These are phyloP conservation scores for Kuschelorhynchus macadamiae DNA, from an alignment of 2,888 invertebrate species.

Conservation along the genomic window DNA sequence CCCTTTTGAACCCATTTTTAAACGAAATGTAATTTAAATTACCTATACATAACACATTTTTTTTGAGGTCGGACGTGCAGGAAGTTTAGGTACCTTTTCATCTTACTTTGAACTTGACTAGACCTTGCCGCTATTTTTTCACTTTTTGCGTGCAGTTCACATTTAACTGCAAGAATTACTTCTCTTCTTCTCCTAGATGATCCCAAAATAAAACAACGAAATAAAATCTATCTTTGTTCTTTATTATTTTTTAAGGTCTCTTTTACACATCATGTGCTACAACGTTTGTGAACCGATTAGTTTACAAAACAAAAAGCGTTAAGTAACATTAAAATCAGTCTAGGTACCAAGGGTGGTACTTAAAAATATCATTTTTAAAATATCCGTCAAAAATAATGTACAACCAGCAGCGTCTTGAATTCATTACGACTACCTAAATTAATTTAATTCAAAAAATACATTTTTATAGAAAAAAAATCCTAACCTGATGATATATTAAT, in stretches of 20 bases:
- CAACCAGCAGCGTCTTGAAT: neutral
- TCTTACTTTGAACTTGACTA: no score
- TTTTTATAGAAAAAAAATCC: conserved; percentile 6
- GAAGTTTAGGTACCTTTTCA: no score
- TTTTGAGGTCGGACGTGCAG: no score
- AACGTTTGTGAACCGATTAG: conserved; percentile 65
- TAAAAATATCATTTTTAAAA: conserved; percentile 17
- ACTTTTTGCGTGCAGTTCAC: no score
- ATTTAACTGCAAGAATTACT: no score
- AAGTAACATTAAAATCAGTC: conserved; percentile 48
- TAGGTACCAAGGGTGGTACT: conserved; percentile 29
- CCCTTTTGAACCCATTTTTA: no score
- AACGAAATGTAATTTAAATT: no score
- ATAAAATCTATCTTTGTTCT: conserved; percentile 50
- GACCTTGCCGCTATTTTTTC: no score
- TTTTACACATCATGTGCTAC: conserved; percentile 63
- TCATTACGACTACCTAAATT: conserved; percentile 8
- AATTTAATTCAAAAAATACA: neutral
- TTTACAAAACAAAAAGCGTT: conserved; percentile 58
- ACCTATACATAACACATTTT: no score
- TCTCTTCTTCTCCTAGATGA: no score
- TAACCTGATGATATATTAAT: conserved; percentile 28
- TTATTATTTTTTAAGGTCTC: conserved; percentile 45
- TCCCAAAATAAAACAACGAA: neutral
- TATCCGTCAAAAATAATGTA: conserved; percentile 5